Evolutionary conservation across 2,797 vertebrate species (phyloP).

Genomic region (Masticophis lateralis): DNA sequence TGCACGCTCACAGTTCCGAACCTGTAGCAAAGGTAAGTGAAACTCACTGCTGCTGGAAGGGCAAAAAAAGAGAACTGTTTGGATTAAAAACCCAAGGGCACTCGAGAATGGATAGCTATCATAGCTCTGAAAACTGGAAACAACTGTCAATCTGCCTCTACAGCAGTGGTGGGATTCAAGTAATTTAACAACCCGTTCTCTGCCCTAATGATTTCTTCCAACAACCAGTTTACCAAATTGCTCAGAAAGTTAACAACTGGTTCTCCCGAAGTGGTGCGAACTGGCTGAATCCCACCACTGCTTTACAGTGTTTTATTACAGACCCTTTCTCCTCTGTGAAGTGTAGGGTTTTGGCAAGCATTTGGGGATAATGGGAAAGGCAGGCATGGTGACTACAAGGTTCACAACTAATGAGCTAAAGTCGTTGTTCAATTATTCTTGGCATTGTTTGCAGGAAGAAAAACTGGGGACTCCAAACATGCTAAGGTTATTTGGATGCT

Average conservation of each 20-base stretch:
- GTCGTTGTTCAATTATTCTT: slow-evolving; percentile 43
- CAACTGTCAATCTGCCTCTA: slow-evolving; percentile 48
- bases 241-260: no score
- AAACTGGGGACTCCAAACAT: slow-evolving; percentile 30
- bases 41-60: not conserved
- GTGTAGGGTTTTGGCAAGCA: not conserved
- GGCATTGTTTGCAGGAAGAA: slow-evolving; percentile 36
- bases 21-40: no score
- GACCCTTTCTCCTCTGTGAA: slow-evolving; percentile 1
- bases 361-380: slow-evolving; percentile 48
- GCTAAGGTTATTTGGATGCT: not conserved
- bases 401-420: slow-evolving; percentile 30
- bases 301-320: slow-evolving; percentile 49
- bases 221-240: no score
- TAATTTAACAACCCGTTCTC: no score
- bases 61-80: not conserved
- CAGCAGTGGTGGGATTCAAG: not conserved
- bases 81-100: not conserved
- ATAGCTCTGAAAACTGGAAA: slow-evolving; percentile 60
- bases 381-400: not conserved
- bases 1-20: no score
- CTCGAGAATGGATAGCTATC: slow-evolving; percentile 35
- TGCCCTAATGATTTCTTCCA: no score
- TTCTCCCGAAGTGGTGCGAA: no score
- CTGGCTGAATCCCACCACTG: no score